Conservation (phyloP, 2,888 invertebrate species). For the Diaphora mendica region DNA sequence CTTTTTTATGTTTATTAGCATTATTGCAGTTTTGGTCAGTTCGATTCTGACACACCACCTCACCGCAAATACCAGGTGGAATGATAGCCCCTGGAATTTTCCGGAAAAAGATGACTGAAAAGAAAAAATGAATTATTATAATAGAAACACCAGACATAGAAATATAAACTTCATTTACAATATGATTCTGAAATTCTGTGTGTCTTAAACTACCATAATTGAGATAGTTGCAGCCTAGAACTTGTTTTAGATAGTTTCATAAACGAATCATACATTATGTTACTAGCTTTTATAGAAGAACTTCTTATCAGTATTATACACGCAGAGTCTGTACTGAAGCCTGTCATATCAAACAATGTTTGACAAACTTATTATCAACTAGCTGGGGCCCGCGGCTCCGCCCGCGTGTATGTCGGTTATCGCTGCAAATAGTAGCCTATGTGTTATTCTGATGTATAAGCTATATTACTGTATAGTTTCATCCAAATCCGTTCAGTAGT, state of each 20-base stretch:
- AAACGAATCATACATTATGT: neutral
- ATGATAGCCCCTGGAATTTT: neutral
- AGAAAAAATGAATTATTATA: too few species aligned
- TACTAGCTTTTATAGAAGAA: neutral
- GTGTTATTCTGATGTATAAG: too few species aligned
- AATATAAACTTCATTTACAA: neutral
- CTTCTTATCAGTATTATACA: neutral
- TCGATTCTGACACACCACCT: neutral
- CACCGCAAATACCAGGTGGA: too few species aligned
- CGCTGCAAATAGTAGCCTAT: too few species aligned
- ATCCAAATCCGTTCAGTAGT: too few species aligned
- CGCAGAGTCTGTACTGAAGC: neutral
- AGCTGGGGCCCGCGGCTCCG: too few species aligned
- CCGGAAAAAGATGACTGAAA: too few species aligned
- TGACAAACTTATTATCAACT: too few species aligned
- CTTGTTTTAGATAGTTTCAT: too few species aligned
- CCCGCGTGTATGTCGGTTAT: too few species aligned
- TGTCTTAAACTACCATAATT: neutral
- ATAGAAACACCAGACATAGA: neutral
- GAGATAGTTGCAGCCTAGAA: too few species aligned
- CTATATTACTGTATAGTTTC: too few species aligned
- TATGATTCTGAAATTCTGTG: neutral
- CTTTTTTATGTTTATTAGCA: neutral
- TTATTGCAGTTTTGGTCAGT: neutral
- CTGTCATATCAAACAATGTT: neutral